A percentile compares a stretch with the other conserved stretches of the same genome.
Conservation (phyloP, 1,140 invertebrate genomes). For the Sinonovacula constricta region DNA sequence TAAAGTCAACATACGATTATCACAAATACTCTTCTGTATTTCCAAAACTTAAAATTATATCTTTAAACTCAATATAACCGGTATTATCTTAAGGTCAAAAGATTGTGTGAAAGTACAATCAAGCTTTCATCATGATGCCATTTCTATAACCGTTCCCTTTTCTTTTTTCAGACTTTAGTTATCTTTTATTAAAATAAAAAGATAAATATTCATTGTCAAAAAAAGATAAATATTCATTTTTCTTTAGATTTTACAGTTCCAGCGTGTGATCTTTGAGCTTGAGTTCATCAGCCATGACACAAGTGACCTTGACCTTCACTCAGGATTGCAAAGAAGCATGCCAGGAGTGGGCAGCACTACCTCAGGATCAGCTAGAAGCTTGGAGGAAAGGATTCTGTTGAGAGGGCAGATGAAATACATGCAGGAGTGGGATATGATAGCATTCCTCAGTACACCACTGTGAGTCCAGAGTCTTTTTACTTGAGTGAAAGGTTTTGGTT, state of each 20-base stretch:
- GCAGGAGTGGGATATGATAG: conserved; percentile 87
- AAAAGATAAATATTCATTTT: too few relatives aligned
- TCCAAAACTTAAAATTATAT: too few relatives aligned
- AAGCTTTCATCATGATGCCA: too few relatives aligned
- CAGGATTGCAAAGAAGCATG: background rate
- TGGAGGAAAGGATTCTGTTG: conserved; percentile 66
- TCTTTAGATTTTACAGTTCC: conserved; percentile 50
- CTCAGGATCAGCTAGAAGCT: background rate
- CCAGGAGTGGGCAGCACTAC: background rate
- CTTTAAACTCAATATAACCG: too few relatives aligned
- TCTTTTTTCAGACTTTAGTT: too few relatives aligned
- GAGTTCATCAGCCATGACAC: conserved; percentile 31
- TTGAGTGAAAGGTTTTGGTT: background rate
- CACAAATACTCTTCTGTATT: too few relatives aligned
- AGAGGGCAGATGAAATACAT: conserved; percentile 93
- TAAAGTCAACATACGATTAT: too few relatives aligned
- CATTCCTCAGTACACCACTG: conserved; percentile 92
- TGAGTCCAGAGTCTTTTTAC: conserved; percentile 81
- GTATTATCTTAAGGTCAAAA: too few relatives aligned
- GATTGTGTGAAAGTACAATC: too few relatives aligned
- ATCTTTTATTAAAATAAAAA: too few relatives aligned
- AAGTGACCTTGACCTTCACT: conserved; percentile 4
- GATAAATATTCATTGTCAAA: too few relatives aligned
- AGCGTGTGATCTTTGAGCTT: conserved; percentile 57
- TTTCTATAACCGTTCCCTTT: too few relatives aligned